Base-by-base conservation (phyloP, 2,113 vertebrate genomes). In the Piaya cayana region DNA sequence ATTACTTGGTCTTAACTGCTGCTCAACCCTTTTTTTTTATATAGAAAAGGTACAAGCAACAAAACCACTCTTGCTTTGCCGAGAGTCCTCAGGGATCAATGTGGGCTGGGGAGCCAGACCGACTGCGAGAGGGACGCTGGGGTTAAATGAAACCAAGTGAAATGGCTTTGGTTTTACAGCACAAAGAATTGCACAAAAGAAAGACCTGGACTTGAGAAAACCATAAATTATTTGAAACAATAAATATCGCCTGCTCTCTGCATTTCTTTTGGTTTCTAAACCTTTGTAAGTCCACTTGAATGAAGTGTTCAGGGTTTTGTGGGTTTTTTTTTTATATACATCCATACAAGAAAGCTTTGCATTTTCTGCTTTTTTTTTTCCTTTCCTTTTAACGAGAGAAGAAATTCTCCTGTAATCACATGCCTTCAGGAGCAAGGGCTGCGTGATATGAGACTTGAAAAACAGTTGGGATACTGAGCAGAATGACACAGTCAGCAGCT, bases 381-480 rank as follows among this genome's bases (percentile, higher is more conserved):
- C 65, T 6, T 27, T 36, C 30, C 43, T 76, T 85, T 69, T 60
- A 95, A 89, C 37, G 62, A 82, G 81, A 84, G 78, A 77, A 92
- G 50, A 39, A 89, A 85, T 79, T 53, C 89, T 89, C 43, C 84
- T 89, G 74, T 77, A 91, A 92, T 90, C 90, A 64, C 53, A 47
- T 22, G 45, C 78, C 82, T 91, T 42, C 39, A 80, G 82, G 55
- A 91, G 45, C 32, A 69, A 76, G 45, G 34, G 32, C 63, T 87
- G 42, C 65, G 27, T 72, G 64, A 62, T 18, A 72, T 2, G 36
- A 79, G 79, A 67, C 3, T 6, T 60, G 52, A 58, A 74, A 82
- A 90, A 30, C 67, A 74, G 26, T 26, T 9, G 32, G 49, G 82
- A 62, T 63, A 15, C 19, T 55, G 23, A 84, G 81, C 77, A 75